Base-by-base conservation (phyloP, 2,888 invertebrate species). In the Choreutis nemorana region DNA sequence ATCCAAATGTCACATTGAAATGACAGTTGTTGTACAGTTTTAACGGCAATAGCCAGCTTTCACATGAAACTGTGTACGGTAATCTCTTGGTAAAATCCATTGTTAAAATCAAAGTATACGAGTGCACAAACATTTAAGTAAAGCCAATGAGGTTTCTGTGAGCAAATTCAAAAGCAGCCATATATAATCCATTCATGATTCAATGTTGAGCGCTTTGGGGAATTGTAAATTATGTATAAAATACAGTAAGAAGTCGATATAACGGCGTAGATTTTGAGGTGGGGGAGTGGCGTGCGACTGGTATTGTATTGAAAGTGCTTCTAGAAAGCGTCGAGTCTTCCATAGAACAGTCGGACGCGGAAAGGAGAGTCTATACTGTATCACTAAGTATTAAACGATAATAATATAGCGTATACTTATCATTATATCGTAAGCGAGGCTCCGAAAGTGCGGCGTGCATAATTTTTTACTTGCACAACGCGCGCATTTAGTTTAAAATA, bases 291-390 rank as follows among this genome's bases (percentile, higher is more conserved):
- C 72, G 73, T 55, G 56, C 70, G 73, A 67, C 72, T 72, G 72
- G 70, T 48, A 48, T 50, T 54, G 64, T 70, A 67, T 64, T 70
- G 72, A 67, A 62, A 65, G 65, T 72, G 77, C 77, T 77, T 77
- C 65, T 65, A 55, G 67, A 56, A 73, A 77, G 78, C 75, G 72
- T 71, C 63, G 66, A 67, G 78, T 78, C 78, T 78, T 78, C 78
- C 78, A 78, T 72, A 77, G 66, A n/a, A n/a, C 77, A 72, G 77
- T 77, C 75, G 71, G 55, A 49, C 71, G 71, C 72, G 57, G 48
- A 52, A 53, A 44, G 47, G 71, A 71, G 61, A 50, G 58, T 65
- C 62, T 70, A 61, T 64, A 67, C 62, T 71, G 65, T 73, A 64
- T 70, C 60, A 48, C 58, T 77, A 78, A 77, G 77, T 75, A 78